Conservation (phyloP, 2,888 invertebrate genomes). For the Epirrhoe alternata region DNA sequence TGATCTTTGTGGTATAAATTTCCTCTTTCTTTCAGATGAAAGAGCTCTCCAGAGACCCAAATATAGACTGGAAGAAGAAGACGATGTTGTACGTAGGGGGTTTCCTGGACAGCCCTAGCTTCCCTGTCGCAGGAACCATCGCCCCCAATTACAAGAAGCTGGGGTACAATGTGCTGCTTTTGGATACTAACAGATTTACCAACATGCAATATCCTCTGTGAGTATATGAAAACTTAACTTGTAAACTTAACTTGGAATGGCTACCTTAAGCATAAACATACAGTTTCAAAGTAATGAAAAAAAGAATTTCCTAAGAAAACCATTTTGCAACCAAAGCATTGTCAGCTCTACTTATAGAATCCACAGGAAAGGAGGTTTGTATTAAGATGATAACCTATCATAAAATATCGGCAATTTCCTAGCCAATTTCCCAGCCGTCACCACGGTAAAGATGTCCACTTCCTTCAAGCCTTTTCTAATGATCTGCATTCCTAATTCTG, state of each 20-base stretch:
- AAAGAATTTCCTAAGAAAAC: too few relatives aligned
- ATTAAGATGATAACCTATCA: too few relatives aligned
- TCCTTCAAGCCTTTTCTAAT: not conserved
- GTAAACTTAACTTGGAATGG: too few relatives aligned
- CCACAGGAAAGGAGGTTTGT: too few relatives aligned
- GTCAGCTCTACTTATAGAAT: too few relatives aligned
- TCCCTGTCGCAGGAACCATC: slow-evolving; percentile 47
- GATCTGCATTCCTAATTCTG: too few relatives aligned
- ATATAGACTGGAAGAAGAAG: slow-evolving; percentile 57
- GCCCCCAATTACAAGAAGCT: slow-evolving; percentile 54
- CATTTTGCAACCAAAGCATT: too few relatives aligned
- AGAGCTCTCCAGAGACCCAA: slow-evolving; percentile 53
- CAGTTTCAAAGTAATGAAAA: too few relatives aligned
- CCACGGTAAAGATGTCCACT: not conserved
- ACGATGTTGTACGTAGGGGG: slow-evolving; percentile 67
- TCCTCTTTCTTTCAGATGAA: slow-evolving; percentile 30
- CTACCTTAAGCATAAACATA: too few relatives aligned
- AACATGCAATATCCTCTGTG: slow-evolving; percentile 66
- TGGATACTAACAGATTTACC: slow-evolving; percentile 62
- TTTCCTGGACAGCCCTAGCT: slow-evolving; percentile 61
- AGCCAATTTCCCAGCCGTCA: too few relatives aligned
- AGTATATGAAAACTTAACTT: slow-evolving; percentile 45
- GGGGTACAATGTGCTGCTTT: slow-evolving; percentile 62
- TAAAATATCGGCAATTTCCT: too few relatives aligned
- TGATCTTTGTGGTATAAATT: not conserved